A percentile compares a stretch with the other conserved stretches of the same genome.
phyloP scores from a whole-genome alignment of 2,888 invertebrate genomes.

The Cremastinae sp. region DNA sequence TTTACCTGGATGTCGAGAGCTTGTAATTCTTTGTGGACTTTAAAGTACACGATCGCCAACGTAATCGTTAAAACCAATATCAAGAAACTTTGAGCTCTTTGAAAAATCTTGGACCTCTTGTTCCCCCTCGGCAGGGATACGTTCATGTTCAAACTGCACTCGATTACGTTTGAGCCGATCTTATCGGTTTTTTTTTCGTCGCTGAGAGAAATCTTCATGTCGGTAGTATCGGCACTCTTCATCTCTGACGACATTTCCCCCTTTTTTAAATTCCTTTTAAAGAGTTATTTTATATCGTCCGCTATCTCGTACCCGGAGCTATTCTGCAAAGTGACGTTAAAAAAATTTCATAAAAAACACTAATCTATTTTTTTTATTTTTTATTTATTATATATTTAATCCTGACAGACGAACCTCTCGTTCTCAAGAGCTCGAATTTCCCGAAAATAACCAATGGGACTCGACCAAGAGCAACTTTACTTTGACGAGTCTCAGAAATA shows the following conservation, averaged over 20 bases:
- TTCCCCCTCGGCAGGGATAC: slow-evolving; percentile 69
- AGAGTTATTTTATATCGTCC: slow-evolving; percentile 2
- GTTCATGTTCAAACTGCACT: slow-evolving; percentile 75
- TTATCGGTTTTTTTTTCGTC: slow-evolving; percentile 61
- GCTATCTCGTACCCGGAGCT: slow-evolving; percentile 31
- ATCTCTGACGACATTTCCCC: slow-evolving; percentile 64
- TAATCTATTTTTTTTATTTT: neutral
- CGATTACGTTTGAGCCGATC: slow-evolving; percentile 68
- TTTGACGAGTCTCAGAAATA: too few species aligned
- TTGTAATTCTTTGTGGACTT: slow-evolving; percentile 69
- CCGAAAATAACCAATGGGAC: too few species aligned
- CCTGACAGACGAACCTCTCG: too few species aligned
- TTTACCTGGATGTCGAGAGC: slow-evolving; percentile 71
- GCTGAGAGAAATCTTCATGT: slow-evolving; percentile 65
- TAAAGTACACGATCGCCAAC: slow-evolving; percentile 65
- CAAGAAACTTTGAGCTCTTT: slow-evolving; percentile 67
- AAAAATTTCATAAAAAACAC: slow-evolving; percentile 11
- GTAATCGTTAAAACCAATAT: slow-evolving; percentile 65
- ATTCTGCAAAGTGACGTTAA: slow-evolving; percentile 37
- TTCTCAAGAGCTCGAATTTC: too few species aligned
- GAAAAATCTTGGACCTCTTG: slow-evolving; percentile 68
- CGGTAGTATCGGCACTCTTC: slow-evolving; percentile 60
- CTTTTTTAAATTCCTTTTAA: neutral
- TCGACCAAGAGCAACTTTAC: too few species aligned
- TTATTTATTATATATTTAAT: too few species aligned